Evolutionary conservation across 2,888 invertebrate genomes (phyloP).

Genomic region (Hyles lineata): DNA sequence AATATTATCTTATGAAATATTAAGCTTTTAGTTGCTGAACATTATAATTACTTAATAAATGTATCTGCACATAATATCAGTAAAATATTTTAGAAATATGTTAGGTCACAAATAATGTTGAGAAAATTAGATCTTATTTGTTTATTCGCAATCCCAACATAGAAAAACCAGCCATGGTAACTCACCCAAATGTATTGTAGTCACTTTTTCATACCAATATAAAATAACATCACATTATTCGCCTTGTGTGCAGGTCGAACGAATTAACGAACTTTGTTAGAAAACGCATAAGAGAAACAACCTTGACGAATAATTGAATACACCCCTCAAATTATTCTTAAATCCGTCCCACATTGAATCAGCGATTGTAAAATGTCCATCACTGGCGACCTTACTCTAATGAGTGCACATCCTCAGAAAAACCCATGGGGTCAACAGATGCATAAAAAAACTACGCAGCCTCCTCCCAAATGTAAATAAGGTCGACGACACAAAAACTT

Average conservation of each 20-base stretch:
- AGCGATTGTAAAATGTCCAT: conserved; percentile 37
- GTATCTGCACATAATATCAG: too few species aligned
- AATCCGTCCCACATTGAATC: conserved; percentile 31
- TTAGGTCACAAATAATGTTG: too few species aligned
- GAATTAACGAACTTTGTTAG: too few species aligned
- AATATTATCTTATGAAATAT: background rate
- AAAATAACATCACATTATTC: too few species aligned
- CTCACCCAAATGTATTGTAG: too few species aligned
- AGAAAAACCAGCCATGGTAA: too few species aligned
- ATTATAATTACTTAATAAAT: too few species aligned
- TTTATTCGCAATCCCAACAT: too few species aligned
- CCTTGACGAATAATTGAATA: background rate
- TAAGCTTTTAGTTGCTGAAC: background rate
- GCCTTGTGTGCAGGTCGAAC: too few species aligned
- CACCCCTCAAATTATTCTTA: background rate
- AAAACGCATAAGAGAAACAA: background rate
- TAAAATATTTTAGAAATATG: too few species aligned
- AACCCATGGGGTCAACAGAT: conserved; percentile 29
- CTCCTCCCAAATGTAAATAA: conserved; percentile 38
- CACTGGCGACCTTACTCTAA: conserved; percentile 39
- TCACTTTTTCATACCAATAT: too few species aligned
- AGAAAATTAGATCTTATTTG: too few species aligned
- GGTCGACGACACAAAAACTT: conserved; percentile 50
- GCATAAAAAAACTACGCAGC: conserved; percentile 12
- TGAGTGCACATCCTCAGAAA: conserved; percentile 41